Evolutionary conservation across 2,113 vertebrate species (phyloP).

Genomic region (Rana temporaria): DNA sequence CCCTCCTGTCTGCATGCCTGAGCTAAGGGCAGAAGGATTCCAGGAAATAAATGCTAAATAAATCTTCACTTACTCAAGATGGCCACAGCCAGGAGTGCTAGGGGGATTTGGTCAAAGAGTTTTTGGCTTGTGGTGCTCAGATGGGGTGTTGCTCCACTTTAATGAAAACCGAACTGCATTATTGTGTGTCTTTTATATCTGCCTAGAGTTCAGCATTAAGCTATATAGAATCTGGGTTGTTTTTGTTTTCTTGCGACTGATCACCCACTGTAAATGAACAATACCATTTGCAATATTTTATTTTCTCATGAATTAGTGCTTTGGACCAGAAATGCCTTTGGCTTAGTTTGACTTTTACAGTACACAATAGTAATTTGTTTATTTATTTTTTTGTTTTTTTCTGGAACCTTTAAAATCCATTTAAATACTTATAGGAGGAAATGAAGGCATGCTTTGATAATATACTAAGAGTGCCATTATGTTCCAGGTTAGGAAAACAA

Average conservation of each 20-base stretch:
- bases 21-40: too few relatives aligned
- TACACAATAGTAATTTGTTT: background rate
- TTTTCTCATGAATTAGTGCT: slow-evolving; percentile 33
- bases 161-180: too few relatives aligned
- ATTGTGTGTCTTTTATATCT: too few relatives aligned
- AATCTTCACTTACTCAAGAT: too few relatives aligned
- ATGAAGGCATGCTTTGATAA: background rate
- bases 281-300: slow-evolving; percentile 8
- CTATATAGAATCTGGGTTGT: background rate
- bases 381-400: background rate
- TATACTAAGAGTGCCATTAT: background rate
- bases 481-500: too few relatives aligned
- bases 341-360: slow-evolving; percentile 41
- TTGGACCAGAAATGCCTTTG: slow-evolving; percentile 40
- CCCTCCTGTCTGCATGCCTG: too few relatives aligned
- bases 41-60: too few relatives aligned
- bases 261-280: slow-evolving; percentile 42
- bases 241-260: slow-evolving; percentile 33
- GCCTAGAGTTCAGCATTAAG: background rate
- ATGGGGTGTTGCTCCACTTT: too few relatives aligned
- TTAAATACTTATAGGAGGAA: background rate
- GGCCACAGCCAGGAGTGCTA: too few relatives aligned
- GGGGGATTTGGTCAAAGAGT: too few relatives aligned
- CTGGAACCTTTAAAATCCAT: background rate
- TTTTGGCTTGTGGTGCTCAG: too few relatives aligned